phyloP scores from a whole-genome alignment of 2,797 vertebrate species.

The Perodicticus potto region DNA sequence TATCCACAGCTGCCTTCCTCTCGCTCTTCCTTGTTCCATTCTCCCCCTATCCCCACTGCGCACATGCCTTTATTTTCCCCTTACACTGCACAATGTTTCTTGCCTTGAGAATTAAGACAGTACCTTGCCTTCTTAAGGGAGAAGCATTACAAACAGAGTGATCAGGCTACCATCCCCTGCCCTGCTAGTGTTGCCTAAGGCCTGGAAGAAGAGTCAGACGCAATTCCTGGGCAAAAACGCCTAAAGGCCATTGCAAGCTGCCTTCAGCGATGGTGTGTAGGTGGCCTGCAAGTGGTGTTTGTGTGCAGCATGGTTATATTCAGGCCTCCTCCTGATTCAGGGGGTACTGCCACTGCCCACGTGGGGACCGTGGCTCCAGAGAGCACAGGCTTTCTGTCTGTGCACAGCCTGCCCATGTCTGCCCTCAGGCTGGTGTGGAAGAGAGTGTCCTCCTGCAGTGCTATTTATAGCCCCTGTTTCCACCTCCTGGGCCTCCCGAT shows the following conservation, averaged over 20 bases:
- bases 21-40: neutral
- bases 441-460: neutral
- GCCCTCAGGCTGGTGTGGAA: neutral
- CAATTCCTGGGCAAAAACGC: too few relatives aligned
- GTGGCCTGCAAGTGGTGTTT: neutral
- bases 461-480: neutral
- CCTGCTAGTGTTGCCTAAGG: neutral
- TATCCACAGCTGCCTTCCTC: too few relatives aligned
- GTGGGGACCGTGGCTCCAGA: neutral
- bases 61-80: neutral
- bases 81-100: neutral
- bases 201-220: neutral
- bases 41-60: neutral
- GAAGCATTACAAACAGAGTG: neutral
- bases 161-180: fast-evolving
- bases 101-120: neutral
- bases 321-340: fast-evolving
- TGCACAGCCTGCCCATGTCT: neutral
- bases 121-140: neutral
- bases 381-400: neutral
- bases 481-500: neutral
- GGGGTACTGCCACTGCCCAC: neutral
- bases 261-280: fast-evolving
- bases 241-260: neutral
- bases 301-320: neutral